Percentiles rank a stretch among this genome's conserved stretches.
Evolutionary conservation across 2,797 vertebrate species (phyloP).

Genomic region (Bradypodion pumilum): DNA sequence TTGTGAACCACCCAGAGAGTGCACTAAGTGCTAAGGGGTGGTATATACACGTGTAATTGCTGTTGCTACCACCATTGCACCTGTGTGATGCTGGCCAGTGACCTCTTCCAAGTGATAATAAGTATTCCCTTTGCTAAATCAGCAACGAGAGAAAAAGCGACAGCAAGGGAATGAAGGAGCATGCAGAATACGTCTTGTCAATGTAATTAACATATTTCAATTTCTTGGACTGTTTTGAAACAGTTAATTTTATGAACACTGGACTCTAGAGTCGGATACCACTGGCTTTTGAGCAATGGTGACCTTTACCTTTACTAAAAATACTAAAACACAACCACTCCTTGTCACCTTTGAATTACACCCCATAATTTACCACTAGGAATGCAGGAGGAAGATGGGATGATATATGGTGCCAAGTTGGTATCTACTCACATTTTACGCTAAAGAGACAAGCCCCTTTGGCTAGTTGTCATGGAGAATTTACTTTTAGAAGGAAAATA

Average conservation of each 20-base stretch:
- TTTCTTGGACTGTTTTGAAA: conserved; percentile 68
- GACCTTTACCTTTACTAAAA: conserved; percentile 46
- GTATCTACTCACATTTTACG: conserved; percentile 68
- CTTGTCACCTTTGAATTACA: conserved; percentile 57
- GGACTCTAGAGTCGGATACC: too few species aligned
- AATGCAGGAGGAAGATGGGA: conserved; percentile 64
- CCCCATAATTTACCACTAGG: conserved; percentile 72
- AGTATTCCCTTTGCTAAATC: neutral
- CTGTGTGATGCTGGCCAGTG: neutral
- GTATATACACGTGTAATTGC: too few species aligned
- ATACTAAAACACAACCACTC: conserved; percentile 58
- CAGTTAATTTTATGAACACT: conserved; percentile 53
- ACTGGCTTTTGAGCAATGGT: too few species aligned
- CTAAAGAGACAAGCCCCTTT: conserved; percentile 64
- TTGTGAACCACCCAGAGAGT: too few species aligned
- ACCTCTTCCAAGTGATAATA: neutral
- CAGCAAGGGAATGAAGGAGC: neutral
- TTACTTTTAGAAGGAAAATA: conserved; percentile 71
- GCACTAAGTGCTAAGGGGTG: too few species aligned
- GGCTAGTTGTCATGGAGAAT: conserved; percentile 70
- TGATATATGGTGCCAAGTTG: conserved; percentile 65
- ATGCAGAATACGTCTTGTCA: neutral
- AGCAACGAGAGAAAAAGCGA: too few species aligned
- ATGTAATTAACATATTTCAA: neutral
- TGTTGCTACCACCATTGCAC: too few species aligned